phyloP scores from a whole-genome alignment of 2,113 vertebrate genomes.

The Camelus dromedarius region DNA sequence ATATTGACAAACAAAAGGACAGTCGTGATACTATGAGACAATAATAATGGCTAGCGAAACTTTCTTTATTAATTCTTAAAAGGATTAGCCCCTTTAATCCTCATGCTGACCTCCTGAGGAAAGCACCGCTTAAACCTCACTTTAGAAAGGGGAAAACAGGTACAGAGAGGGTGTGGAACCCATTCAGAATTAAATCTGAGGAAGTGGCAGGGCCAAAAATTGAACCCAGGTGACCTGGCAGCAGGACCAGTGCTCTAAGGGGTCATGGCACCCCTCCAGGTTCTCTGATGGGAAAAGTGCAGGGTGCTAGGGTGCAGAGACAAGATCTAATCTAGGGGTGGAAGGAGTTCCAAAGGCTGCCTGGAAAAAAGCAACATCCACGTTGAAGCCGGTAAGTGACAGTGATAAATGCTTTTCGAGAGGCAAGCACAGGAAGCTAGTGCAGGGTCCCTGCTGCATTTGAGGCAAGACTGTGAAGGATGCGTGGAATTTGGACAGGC shows the following conservation, averaged over 20 bases:
- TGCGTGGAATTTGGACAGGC: background rate
- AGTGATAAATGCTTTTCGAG: background rate
- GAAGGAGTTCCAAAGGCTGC: background rate
- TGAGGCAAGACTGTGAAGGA: background rate
- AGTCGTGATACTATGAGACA: background rate
- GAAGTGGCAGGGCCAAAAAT: background rate
- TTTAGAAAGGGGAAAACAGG: background rate
- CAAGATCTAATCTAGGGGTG: background rate
- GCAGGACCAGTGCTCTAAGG: background rate
- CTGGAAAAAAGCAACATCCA: background rate
- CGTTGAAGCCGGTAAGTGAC: background rate
- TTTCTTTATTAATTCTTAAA: background rate
- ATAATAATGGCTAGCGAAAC: background rate
- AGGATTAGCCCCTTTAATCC: background rate
- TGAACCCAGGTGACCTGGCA: background rate
- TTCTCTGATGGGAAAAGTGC: background rate
- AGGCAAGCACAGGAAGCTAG: background rate
- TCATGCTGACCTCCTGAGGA: background rate
- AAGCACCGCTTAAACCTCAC: background rate
- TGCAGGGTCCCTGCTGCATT: background rate
- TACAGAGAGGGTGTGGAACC: background rate
- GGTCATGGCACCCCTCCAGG: background rate
- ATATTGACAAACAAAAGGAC: background rate
- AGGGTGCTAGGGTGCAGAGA: background rate
- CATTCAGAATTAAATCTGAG: background rate